Percentiles rank a stretch among this genome's conserved stretches.
phyloP scores from a whole-genome alignment of 2,797 vertebrate genomes.

The Sarcoramphus papa region DNA sequence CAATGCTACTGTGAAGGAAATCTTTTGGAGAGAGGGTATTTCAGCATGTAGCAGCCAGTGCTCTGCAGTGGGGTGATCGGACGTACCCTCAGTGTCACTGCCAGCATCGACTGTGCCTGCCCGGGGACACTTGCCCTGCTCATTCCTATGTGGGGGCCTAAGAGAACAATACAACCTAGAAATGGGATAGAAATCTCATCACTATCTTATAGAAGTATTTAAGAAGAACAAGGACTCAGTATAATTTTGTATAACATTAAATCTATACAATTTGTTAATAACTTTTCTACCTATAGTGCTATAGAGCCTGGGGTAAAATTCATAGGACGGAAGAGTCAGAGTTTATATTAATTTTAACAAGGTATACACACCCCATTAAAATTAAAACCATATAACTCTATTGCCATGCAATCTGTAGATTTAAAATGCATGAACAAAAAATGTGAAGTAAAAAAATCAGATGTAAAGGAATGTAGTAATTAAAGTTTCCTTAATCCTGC shows the following conservation, averaged over 20 bases:
- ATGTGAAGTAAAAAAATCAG: background rate
- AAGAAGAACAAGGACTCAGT: background rate
- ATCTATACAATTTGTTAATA: background rate
- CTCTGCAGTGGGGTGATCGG: background rate
- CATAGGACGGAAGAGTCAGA: background rate
- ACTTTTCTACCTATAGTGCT: background rate
- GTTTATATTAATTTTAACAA: background rate
- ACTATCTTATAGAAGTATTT: background rate
- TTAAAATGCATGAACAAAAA: background rate
- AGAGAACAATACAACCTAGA: background rate
- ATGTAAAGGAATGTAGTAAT: background rate
- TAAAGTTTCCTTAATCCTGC: constrained; percentile 13
- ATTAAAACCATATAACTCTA: background rate
- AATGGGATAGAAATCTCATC: background rate
- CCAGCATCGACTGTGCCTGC: background rate
- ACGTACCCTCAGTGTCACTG: background rate
- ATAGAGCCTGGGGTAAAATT: background rate
- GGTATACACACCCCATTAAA: background rate
- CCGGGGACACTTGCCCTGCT: background rate
- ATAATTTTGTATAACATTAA: background rate
- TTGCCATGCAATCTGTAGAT: background rate
- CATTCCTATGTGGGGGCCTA: background rate
- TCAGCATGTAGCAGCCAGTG: background rate
- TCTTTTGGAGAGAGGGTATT: background rate
- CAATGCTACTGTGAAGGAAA: background rate